Evolutionary conservation across 2,113 vertebrate genomes (phyloP).

Genomic region (Tylochromis polylepis): DNA sequence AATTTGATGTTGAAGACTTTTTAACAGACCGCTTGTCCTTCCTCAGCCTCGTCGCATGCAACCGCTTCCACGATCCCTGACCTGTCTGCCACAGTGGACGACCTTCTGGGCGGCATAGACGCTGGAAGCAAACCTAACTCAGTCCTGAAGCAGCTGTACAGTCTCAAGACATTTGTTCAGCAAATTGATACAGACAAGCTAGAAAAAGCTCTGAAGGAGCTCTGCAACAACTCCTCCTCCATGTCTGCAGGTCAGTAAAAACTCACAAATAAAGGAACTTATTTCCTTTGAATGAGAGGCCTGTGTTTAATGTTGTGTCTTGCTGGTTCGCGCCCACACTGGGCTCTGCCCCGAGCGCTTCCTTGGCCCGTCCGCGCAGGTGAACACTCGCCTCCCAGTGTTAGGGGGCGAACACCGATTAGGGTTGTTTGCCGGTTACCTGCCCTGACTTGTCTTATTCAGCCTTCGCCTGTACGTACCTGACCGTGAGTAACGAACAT

Average conservation of each 20-base stretch:
- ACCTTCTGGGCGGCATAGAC: conserved; percentile 48
- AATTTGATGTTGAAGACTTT: neutral
- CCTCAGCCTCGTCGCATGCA: conserved; percentile 17
- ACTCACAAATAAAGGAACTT: neutral
- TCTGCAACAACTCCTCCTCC: neutral
- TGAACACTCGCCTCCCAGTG: conserved; percentile 2
- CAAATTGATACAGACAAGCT: conserved; percentile 37
- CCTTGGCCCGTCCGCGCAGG: conserved; percentile 10
- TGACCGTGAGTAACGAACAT: conserved; percentile 6
- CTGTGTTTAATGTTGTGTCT: neutral
- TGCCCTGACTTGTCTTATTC: conserved; percentile 24
- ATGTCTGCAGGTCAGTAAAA: conserved; percentile 57
- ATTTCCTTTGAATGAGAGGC: neutral
- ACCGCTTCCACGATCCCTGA: neutral
- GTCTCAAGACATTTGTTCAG: conserved; percentile 46
- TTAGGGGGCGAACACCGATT: neutral
- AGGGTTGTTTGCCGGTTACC: neutral
- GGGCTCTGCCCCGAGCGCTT: neutral
- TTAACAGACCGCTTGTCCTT: neutral
- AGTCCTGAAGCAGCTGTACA: conserved; percentile 43
- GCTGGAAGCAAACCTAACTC: conserved; percentile 6
- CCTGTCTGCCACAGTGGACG: conserved; percentile 14
- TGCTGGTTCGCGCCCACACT: neutral
- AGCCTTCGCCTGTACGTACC: neutral
- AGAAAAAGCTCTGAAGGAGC: conserved; percentile 40